phyloP scores from a whole-genome alignment of 2,113 vertebrate species.

The Apistogramma diplotaenia region DNA sequence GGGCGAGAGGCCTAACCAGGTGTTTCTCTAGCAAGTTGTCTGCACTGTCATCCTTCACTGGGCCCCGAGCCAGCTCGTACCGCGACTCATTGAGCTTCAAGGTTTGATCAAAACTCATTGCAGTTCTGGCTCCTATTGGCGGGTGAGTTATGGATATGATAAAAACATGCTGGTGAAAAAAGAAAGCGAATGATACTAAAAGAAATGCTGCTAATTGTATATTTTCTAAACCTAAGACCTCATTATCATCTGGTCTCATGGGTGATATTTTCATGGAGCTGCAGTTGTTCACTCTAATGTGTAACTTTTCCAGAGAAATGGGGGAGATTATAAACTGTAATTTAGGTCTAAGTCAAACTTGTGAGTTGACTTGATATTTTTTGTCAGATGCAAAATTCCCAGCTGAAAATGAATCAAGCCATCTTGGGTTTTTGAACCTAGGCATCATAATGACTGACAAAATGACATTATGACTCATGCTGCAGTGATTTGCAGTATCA shows the following conservation, averaged over 20 bases:
- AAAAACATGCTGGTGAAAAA: background rate
- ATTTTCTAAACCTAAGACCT: background rate
- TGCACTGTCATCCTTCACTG: conserved; percentile 41
- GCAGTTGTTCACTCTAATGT: background rate
- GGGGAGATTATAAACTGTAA: background rate
- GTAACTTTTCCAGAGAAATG: background rate
- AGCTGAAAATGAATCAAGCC: background rate
- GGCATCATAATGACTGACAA: background rate
- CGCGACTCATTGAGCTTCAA: conserved; percentile 41
- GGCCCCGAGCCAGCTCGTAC: conserved; percentile 13
- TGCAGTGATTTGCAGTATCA: background rate
- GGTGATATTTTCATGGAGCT: background rate
- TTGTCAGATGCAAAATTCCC: background rate
- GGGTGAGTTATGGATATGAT: conserved; percentile 5
- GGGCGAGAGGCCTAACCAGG: conserved; percentile 18
- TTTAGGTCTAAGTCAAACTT: background rate
- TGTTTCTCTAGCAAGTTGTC: conserved; percentile 54
- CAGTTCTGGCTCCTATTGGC: conserved; percentile 5
- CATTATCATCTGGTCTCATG: background rate
- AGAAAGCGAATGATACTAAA: background rate
- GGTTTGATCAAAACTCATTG: conserved; percentile 59
- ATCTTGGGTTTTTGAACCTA: background rate
- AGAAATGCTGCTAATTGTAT: background rate
- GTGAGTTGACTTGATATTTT: background rate
- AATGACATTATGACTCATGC: background rate